A percentile compares a stretch with the other conserved stretches of the same genome.
Conservation (phyloP, 2,113 vertebrate genomes). For the Bungarus multicinctus region DNA sequence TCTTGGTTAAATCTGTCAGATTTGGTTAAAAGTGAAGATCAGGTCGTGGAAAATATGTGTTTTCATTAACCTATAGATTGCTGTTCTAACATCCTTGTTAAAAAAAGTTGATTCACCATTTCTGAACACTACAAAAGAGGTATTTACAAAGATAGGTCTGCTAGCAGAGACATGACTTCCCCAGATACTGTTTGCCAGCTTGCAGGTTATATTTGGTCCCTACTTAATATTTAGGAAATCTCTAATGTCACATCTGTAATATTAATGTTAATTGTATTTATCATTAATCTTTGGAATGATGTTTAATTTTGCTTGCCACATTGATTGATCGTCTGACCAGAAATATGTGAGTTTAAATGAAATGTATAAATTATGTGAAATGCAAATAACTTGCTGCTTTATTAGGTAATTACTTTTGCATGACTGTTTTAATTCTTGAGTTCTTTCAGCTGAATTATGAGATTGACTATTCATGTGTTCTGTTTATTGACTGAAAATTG, state of each 20-base stretch:
- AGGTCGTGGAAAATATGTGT: neutral
- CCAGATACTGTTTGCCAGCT: neutral
- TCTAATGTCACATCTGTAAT: neutral
- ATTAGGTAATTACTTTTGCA: neutral
- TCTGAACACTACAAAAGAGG: neutral
- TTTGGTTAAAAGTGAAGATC: neutral
- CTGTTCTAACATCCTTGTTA: neutral
- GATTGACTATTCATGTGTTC: neutral
- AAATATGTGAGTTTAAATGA: neutral
- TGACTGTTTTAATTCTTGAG: neutral
- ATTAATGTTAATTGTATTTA: neutral
- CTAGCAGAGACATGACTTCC: neutral
- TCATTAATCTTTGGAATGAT: neutral
- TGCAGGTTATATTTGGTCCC: neutral
- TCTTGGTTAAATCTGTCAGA: neutral
- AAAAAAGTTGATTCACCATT: neutral
- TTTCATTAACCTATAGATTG: neutral
- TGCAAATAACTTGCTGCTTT: neutral
- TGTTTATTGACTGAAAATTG: neutral
- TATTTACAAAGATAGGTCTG: neutral
- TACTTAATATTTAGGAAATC: neutral
- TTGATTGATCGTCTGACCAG: neutral
- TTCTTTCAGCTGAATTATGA: neutral
- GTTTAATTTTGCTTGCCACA: neutral
- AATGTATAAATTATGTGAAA: neutral